Evolutionary conservation across 2,113 vertebrate genomes (phyloP), one percentile per base, ranked within the genome.

Genomic region (Nerophis ophidion): DNA sequence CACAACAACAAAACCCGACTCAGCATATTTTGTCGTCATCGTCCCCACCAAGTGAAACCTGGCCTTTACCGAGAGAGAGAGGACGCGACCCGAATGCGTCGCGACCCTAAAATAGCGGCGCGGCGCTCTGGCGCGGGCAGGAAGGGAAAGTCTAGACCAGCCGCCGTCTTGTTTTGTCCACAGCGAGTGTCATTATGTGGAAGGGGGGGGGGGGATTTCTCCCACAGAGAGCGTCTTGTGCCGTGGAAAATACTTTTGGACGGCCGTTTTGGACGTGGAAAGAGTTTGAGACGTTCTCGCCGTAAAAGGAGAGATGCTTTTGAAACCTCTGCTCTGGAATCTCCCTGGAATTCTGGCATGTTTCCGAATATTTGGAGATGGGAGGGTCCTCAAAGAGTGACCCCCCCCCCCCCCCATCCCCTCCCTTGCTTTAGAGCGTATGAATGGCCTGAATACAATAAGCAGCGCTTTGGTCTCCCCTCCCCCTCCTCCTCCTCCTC

Each of bases 391-490:
- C 88, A 12, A 8, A 52, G 7, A 33, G 4, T 2, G n/a, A 36
- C 53, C 48, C 89, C 89, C 87, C 86, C 86, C 73, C 44, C 67
- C 84, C 88, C 80, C 80, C 87, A 15, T 35, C 44, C 88, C 90
- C 88, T 87, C 77, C 51, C 79, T 87, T 86, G 85, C 74, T 91
- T 90, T 90, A 86, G 87, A 91, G 91, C 91, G 90, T 93, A 92
- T 97, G 94, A 98, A 93, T 85, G 77, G 88, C 85, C 88, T 91
- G 92, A 96, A 93, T 94, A 89, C 89, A 84, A 93, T 95, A 95
- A 95, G 93, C 82, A 84, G 85, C 14, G 90, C 93, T 95, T 95
- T 96, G 91, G 93, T 61, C 70, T 70, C 61, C 72, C 56, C 62
- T n/a, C n/a, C n/a, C n/a, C n/a, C n/a, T n/a, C n/a, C n/a, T n/a